A percentile compares a stretch with the other conserved stretches of the same genome.
Evolutionary conservation across 2,888 invertebrate species (phyloP).

Genomic region (Pachycephus smyrnensis): DNA sequence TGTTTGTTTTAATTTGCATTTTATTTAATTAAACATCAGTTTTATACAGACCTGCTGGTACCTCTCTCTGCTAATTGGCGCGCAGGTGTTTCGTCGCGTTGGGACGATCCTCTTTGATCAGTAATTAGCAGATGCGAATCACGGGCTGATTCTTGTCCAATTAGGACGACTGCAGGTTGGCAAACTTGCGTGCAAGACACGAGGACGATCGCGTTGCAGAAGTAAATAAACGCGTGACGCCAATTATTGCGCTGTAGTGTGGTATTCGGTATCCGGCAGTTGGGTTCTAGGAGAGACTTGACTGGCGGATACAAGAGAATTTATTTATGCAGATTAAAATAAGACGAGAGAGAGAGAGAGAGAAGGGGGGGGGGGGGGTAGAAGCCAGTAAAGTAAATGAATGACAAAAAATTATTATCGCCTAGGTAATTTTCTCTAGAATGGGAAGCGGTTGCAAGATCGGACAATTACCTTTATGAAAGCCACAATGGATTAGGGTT

Average conservation of each 20-base stretch:
- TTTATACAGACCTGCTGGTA: background rate
- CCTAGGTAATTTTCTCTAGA: background rate
- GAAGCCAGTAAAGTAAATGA: background rate
- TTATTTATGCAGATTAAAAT: background rate
- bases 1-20: background rate
- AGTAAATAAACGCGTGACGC: background rate
- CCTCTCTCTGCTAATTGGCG: background rate
- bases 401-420: background rate
- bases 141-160: slow-evolving; percentile 44
- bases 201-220: background rate
- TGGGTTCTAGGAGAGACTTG: background rate
- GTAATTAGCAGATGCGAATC: slow-evolving; percentile 43
- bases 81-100: background rate
- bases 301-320: background rate
- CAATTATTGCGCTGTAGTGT: background rate
- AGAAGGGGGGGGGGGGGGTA: background rate
- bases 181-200: background rate
- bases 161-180: slow-evolving; percentile 33
- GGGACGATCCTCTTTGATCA: slow-evolving; percentile 41
- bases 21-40: background rate
- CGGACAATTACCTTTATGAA: too few relatives aligned
- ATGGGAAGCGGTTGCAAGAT: background rate
- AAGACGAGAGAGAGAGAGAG: background rate
- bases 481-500: background rate
- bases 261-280: background rate